Evolutionary conservation across 2,113 vertebrate genomes (phyloP), one percentile per base, ranked within the genome.

Genomic region (Pipa parva): DNA sequence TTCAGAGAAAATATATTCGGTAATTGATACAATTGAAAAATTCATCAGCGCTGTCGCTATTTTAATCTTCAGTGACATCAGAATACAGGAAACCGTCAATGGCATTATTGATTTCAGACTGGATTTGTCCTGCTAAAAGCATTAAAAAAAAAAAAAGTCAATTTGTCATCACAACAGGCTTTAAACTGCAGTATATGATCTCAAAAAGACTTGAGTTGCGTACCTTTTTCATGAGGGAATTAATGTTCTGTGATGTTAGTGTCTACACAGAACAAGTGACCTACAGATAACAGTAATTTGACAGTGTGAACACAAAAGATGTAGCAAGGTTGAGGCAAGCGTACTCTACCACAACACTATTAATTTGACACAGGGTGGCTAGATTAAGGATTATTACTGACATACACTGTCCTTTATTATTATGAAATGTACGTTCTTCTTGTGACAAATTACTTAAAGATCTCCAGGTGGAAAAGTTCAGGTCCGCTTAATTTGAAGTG

Each of bases 141-240:
- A 36, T 67, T 49, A 67, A 29, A n/a, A n/a, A n/a, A n/a, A n/a
- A n/a, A n/a, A n/a, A 46, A 49, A 36, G 64, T 67, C 64, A 67
- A 29, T 67, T 67, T 49, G 39, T 67, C 36, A 42, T 67, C 24
- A 37, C 52, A 55, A 67, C 64, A 59, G 64, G 55, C 50, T 13
- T 29, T 60, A 37, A 27, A 59, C 46, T 22, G 2, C 45, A 60
- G 27, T 52, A 22, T 59, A 69, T 39, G 65, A 59, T 60, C 46
- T 60, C 46, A 51, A 4, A 17, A 25, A 15, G 39, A 25, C 27
- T 49, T 6, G 46, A 63, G 22, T 54, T 27, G 48, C 61, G 48
- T 61, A 61, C 42, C 48, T 46, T 69, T 42, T 61, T 61, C 57
- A 39, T 36, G 18, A 13, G 52, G 42, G 24, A 69, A 69, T 69